These are phyloP conservation scores for Drepanosiphum platanoidis DNA, from an alignment of 2,888 invertebrate genomes.

Conservation along the genomic window DNA sequence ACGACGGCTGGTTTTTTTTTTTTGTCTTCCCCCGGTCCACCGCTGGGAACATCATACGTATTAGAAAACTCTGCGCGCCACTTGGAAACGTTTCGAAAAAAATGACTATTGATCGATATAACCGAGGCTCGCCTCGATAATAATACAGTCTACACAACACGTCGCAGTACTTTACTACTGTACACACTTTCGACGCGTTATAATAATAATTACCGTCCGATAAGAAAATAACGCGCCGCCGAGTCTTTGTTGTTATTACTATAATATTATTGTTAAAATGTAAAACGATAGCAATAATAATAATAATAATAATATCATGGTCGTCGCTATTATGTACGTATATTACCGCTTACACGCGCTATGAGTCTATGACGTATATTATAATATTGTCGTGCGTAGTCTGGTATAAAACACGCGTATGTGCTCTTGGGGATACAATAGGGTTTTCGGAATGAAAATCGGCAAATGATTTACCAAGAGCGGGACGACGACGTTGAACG, in stretches of 20 bases:
- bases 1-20: neutral
- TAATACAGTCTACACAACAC: neutral
- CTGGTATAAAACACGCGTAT: no score
- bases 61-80: neutral
- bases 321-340: neutral
- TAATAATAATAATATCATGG: no score
- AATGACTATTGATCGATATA: neutral
- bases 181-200: neutral
- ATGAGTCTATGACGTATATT: no score
- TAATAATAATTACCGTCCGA: neutral
- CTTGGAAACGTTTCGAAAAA: neutral
- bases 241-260: neutral
- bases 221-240: constrained; percentile 35
- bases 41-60: neutral
- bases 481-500: neutral
- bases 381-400: no score
- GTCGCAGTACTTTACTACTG: neutral
- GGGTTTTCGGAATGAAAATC: neutral
- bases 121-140: neutral
- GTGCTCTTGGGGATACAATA: no score
- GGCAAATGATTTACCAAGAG: neutral
- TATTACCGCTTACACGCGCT: no score
- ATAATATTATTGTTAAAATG: neutral
- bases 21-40: neutral
- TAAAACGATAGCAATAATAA: neutral